Conservation (phyloP, 2,888 invertebrate genomes). For the Eupithecia centaureata region DNA sequence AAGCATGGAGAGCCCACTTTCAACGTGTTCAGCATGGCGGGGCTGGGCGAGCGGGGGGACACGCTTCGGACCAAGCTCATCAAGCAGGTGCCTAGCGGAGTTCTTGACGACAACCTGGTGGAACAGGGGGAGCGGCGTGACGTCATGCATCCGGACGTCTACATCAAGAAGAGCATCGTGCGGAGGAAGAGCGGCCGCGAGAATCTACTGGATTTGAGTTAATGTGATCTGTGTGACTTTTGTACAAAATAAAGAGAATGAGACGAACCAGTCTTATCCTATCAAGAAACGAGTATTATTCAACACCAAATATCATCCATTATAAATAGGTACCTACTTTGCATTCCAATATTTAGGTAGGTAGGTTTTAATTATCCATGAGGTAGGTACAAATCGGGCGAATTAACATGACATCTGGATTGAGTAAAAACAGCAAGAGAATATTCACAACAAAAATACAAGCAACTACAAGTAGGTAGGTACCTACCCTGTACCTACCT, state of each 20-base stretch:
- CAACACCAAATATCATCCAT: too few species aligned
- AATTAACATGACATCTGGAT: too few species aligned
- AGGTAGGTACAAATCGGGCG: too few species aligned
- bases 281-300: too few species aligned
- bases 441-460: too few species aligned
- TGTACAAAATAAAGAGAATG: conserved; percentile 1
- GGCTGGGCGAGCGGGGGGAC: conserved; percentile 46
- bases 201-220: background rate
- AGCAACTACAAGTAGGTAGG: background rate
- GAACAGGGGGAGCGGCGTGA: conserved; percentile 60
- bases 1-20: conserved; percentile 71
- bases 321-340: too few species aligned
- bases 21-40: conserved; percentile 49
- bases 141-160: conserved; percentile 70
- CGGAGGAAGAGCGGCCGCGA: conserved; percentile 48
- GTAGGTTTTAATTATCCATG: too few species aligned
- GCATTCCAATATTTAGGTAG: too few species aligned
- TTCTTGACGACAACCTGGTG: conserved; percentile 54
- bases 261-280: background rate
- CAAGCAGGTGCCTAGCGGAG: conserved; percentile 58
- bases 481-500: too few species aligned
- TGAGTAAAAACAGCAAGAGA: too few species aligned
- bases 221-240: background rate
- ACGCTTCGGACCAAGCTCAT: conserved; percentile 60
- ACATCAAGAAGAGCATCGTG: conserved; percentile 66